A percentile compares a stretch with the other conserved stretches of the same genome.
Conservation (phyloP, 1,140 invertebrate genomes). For the Euura saliciscinereae region DNA sequence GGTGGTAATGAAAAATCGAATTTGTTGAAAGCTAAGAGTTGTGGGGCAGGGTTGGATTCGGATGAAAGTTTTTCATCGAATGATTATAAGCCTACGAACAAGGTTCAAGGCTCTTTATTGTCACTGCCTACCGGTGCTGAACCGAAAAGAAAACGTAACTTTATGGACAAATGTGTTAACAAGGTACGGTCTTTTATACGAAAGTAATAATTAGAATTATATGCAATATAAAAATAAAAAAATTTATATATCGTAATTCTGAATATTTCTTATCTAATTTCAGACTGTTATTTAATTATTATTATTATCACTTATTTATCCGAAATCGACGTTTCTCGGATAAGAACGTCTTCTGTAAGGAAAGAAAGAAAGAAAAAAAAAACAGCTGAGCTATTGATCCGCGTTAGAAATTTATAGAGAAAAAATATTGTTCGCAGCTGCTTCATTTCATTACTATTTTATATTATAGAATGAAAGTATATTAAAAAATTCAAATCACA, state of each 20-base stretch:
- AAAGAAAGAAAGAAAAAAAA: too few relatives aligned
- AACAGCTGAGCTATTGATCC: not conserved
- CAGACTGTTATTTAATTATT: slow-evolving; percentile 40
- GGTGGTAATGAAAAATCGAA: slow-evolving; percentile 32
- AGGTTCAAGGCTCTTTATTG: slow-evolving; percentile 48
- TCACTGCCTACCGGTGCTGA: slow-evolving; percentile 46
- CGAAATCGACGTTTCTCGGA: not conserved
- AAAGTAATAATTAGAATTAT: slow-evolving; percentile 55
- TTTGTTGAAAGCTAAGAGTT: slow-evolving; percentile 49
- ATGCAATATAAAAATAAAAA: not conserved
- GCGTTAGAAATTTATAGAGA: not conserved
- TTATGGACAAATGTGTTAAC: slow-evolving; percentile 79
- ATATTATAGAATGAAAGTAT: too few relatives aligned
- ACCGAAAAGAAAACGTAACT: slow-evolving; percentile 71
- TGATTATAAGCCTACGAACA: slow-evolving; percentile 34
- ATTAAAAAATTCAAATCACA: not conserved
- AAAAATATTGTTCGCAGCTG: too few relatives aligned
- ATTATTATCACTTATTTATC: not conserved
- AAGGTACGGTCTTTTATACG: slow-evolving; percentile 76
- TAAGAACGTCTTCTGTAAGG: too few relatives aligned
- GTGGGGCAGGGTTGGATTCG: slow-evolving; percentile 51
- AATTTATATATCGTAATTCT: not conserved
- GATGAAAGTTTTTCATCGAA: slow-evolving; percentile 37
- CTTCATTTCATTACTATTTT: too few relatives aligned
- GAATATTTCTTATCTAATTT: not conserved